phyloP scores from a whole-genome alignment of 2,113 vertebrate genomes.

The Vidua chalybeata region DNA sequence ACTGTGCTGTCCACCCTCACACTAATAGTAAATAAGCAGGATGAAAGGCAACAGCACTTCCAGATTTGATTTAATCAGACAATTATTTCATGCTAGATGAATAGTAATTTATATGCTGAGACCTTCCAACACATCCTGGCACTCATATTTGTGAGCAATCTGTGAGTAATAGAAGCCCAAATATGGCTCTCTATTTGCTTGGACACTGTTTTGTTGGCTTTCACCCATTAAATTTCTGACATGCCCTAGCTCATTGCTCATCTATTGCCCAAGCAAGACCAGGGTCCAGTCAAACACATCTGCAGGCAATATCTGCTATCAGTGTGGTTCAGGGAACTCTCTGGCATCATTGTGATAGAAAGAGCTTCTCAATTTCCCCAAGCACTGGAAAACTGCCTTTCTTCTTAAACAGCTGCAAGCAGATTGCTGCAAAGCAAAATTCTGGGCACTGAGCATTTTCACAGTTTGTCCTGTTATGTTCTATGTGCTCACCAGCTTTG shows the following conservation, averaged over 20 bases:
- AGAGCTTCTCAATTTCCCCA: background rate
- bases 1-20: background rate
- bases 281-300: background rate
- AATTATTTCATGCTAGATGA: conserved; percentile 30
- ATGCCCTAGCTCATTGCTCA: background rate
- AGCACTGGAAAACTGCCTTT: background rate
- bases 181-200: conserved; percentile 5
- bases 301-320: background rate
- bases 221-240: background rate
- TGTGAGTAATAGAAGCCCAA: conserved; percentile 43
- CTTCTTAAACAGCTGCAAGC: background rate
- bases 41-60: conserved; percentile 1
- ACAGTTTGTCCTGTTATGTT: background rate
- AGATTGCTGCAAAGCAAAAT: background rate
- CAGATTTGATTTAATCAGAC: conserved; percentile 15
- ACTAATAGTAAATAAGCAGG: background rate
- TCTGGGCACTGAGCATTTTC: background rate
- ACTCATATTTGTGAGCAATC: conserved; percentile 18
- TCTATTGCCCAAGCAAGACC: background rate
- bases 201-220: background rate
- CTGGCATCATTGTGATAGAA: background rate
- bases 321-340: background rate
- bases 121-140: conserved; percentile 35
- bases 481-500: background rate
- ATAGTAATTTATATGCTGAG: conserved; percentile 32